phyloP scores from a whole-genome alignment of 1,140 invertebrate genomes.

The Drosophila littoralis region DNA sequence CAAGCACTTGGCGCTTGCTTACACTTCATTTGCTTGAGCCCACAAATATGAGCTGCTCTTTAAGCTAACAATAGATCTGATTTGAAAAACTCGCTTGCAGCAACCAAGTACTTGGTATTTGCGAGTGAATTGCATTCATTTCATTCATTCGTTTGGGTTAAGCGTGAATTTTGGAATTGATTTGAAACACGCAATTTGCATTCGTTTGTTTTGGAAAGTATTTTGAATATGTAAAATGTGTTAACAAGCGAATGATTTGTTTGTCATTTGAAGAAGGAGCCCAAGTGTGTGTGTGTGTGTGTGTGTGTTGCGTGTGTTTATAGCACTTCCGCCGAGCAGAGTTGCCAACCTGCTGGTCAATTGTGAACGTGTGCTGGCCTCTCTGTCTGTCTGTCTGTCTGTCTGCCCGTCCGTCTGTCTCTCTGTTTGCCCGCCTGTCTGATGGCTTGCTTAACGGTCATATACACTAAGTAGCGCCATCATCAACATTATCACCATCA shows the following conservation, averaged over 20 bases:
- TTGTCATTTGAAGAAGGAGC: constrained; percentile 15
- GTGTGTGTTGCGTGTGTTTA: constrained; percentile 35
- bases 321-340: constrained; percentile 49
- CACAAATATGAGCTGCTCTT: no score
- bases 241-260: constrained; percentile 19
- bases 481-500: constrained; percentile 17
- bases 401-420: no score
- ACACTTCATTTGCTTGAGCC: no score
- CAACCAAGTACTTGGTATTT: constrained; percentile 1
- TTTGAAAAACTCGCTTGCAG: not conserved
- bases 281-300: not conserved
- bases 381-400: constrained; percentile 5
- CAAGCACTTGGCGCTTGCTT: no score
- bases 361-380: constrained; percentile 3
- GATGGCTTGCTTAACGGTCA: constrained; percentile 53
- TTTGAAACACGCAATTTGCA: not conserved
- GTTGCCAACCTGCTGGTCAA: constrained; percentile 49
- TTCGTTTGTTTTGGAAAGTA: not conserved
- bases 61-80: no score
- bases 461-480: constrained; percentile 66
- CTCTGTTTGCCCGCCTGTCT: not conserved
- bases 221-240: not conserved
- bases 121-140: not conserved
- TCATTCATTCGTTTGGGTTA: not conserved
- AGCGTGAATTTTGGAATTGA: not conserved